phyloP scores from a whole-genome alignment of 2,888 invertebrate genomes.

The Gymnosoma rotundatum region DNA sequence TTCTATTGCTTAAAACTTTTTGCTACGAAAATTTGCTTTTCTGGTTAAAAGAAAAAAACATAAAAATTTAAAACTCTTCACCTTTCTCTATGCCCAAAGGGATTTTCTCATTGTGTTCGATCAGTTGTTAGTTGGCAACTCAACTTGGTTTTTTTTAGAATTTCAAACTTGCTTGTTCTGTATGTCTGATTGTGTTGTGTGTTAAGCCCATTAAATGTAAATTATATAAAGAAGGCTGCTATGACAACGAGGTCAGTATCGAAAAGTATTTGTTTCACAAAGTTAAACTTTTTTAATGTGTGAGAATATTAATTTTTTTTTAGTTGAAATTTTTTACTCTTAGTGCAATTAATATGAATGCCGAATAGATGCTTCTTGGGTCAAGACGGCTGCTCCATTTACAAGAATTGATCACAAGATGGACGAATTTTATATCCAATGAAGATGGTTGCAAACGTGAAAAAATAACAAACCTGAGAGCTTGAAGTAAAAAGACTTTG shows the following conservation, averaged over 20 bases:
- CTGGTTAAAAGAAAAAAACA: background rate
- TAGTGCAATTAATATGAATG: no score
- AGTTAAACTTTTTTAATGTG: no score
- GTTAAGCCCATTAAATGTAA: conserved; percentile 20
- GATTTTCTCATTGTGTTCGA: conserved; percentile 51
- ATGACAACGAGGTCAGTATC: background rate
- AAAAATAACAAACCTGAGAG: no score
- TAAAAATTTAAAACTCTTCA: background rate
- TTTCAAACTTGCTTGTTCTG: conserved; percentile 7
- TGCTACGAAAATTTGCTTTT: background rate
- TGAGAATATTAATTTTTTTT: no score
- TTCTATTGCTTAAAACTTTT: background rate
- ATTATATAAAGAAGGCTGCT: conserved; percentile 2
- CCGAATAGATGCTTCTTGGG: no score
- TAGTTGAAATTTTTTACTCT: no score
- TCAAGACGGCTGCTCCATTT: no score
- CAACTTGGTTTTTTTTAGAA: conserved; percentile 38
- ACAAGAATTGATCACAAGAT: no score
- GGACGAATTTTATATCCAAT: no score
- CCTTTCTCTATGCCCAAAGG: conserved; percentile 67
- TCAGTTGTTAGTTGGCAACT: conserved; percentile 20
- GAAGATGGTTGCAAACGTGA: no score
- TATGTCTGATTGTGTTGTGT: background rate
- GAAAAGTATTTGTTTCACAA: no score
- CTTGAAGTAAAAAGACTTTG: no score